Evolutionary conservation across 2,888 invertebrate species (phyloP).

Genomic region (Bugula neritina): DNA sequence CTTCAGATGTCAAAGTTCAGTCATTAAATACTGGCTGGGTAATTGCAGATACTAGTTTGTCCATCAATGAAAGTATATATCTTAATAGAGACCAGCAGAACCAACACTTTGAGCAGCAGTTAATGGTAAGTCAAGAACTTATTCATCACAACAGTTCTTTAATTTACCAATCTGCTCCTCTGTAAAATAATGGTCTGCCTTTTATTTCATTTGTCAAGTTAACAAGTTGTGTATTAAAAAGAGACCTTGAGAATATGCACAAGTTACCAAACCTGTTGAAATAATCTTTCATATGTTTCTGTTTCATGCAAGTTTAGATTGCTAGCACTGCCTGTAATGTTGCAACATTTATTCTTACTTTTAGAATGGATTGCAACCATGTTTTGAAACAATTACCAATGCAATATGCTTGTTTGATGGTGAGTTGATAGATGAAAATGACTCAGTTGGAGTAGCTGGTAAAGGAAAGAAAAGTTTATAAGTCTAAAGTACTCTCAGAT

Average conservation of each 20-base stretch:
- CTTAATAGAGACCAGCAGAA: not conserved
- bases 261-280: too few relatives aligned
- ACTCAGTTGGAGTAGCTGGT: not conserved
- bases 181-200: too few relatives aligned
- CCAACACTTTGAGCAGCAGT: conserved; percentile 12
- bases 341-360: too few relatives aligned
- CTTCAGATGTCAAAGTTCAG: conserved; percentile 7
- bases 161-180: too few relatives aligned
- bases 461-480: conserved; percentile 9
- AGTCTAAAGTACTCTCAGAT: too few relatives aligned
- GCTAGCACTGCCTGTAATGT: too few relatives aligned
- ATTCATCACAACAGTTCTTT: too few relatives aligned
- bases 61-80: conserved; percentile 9
- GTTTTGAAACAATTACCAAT: not conserved
- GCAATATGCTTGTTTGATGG: not conserved
- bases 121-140: conserved; percentile 21
- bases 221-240: too few relatives aligned
- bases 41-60: not conserved
- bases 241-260: too few relatives aligned
- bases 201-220: too few relatives aligned
- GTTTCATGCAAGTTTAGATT: too few relatives aligned
- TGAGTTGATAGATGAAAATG: not conserved
- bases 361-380: not conserved
- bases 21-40: conserved; percentile 16
- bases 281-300: too few relatives aligned